phyloP scores from a whole-genome alignment of 2,113 vertebrate species.

The Cygnus atratus region DNA sequence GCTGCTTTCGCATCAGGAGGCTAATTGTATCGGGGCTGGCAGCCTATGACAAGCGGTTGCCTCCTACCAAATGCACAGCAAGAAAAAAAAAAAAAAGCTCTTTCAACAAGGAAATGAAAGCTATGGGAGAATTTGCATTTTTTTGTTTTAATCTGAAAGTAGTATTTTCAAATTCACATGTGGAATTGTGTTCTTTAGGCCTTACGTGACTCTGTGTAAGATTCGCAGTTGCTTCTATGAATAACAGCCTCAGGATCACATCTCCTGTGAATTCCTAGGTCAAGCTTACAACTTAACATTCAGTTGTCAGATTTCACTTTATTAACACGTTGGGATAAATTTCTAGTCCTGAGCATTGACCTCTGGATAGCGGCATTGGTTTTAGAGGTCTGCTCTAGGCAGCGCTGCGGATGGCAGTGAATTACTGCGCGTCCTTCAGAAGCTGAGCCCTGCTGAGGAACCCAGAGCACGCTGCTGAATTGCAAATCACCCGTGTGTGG shows the following conservation, averaged over 20 bases:
- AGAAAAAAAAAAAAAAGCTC: not conserved
- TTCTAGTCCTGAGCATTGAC: not conserved
- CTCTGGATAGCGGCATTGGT: not conserved
- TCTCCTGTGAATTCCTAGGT: slow-evolving; percentile 18
- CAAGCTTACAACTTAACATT: not conserved
- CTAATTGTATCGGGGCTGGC: slow-evolving; percentile 21
- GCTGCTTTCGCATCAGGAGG: not conserved
- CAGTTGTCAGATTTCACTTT: not conserved
- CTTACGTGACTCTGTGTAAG: not conserved
- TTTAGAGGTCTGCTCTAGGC: not conserved
- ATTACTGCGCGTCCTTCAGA: not conserved
- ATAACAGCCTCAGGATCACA: not conserved
- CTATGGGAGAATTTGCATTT: not conserved
- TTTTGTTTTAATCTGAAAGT: not conserved
- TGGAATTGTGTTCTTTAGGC: not conserved
- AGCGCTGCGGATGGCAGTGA: not conserved
- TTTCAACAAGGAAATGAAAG: not conserved
- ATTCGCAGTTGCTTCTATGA: not conserved
- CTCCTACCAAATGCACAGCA: not conserved
- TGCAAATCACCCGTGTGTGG: not conserved
- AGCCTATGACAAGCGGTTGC: not conserved
- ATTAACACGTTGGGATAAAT: not conserved
- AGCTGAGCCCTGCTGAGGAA: not conserved
- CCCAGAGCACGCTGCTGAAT: not conserved
- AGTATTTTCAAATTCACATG: not conserved